phyloP scores from a whole-genome alignment of 1,140 invertebrate species.

The Yoshiicerus persimilis region DNA sequence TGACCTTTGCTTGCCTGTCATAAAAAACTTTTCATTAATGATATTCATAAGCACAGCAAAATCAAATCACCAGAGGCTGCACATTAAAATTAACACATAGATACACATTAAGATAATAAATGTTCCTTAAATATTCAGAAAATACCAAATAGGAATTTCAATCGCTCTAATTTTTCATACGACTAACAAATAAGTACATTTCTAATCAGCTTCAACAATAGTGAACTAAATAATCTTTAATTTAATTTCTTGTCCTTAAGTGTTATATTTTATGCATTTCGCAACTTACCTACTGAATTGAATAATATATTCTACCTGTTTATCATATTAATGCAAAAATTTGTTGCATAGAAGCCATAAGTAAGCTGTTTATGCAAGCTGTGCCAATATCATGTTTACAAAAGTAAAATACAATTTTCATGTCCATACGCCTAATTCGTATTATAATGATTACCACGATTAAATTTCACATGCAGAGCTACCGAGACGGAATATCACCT shows the following conservation, averaged over 20 bases:
- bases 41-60: neutral
- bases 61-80: neutral
- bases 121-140: neutral
- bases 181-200: constrained; percentile 23
- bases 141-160: neutral
- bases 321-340: too few relatives aligned
- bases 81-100: neutral
- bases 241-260: neutral
- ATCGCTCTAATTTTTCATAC: neutral
- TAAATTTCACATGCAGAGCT: too few relatives aligned
- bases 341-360: too few relatives aligned
- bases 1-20: neutral
- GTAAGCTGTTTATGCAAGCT: too few relatives aligned
- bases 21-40: neutral
- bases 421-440: too few relatives aligned
- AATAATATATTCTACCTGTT: too few relatives aligned
- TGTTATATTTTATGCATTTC: neutral
- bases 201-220: neutral
- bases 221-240: neutral
- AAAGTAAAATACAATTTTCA: too few relatives aligned
- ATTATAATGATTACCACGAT: too few relatives aligned
- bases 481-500: too few relatives aligned
- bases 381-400: too few relatives aligned
- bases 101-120: neutral
- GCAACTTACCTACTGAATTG: too few relatives aligned